phyloP scores from a whole-genome alignment of 2,888 invertebrate species.

The Actias luna region DNA sequence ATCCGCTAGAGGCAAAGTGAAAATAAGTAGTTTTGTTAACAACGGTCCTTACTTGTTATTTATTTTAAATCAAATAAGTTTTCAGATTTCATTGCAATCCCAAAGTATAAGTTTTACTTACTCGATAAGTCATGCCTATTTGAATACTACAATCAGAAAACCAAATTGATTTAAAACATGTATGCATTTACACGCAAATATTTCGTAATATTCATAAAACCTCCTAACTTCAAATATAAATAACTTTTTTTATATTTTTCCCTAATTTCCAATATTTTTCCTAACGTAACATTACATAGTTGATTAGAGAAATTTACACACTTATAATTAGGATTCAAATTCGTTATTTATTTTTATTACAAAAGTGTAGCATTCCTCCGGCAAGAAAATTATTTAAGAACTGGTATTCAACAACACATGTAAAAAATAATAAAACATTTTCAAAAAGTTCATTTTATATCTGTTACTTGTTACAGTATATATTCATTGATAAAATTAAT shows the following conservation, averaged over 20 bases:
- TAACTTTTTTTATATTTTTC: conserved; percentile 17
- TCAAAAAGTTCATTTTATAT: neutral
- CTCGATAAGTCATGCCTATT: conserved; percentile 7
- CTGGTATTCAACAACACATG: neutral
- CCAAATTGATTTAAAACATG: conserved; percentile 12
- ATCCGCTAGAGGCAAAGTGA: conserved; percentile 42
- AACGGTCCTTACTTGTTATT: neutral
- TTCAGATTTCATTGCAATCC: neutral
- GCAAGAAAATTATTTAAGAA: neutral
- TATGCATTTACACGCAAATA: neutral
- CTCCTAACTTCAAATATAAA: neutral
- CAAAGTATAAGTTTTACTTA: neutral
- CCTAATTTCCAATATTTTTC: conserved; percentile 28
- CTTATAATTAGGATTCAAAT: conserved; percentile 56
- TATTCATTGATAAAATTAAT: neutral
- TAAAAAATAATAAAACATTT: neutral
- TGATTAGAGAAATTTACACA: conserved; percentile 49
- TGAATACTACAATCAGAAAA: conserved; percentile 11
- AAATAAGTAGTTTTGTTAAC: neutral
- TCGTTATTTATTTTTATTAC: conserved; percentile 49
- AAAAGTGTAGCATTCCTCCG: neutral
- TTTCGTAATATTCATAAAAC: neutral
- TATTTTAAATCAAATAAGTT: conserved; percentile 2
- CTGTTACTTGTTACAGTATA: neutral
- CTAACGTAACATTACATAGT: conserved; percentile 46